phyloP scores from a whole-genome alignment of 2,888 invertebrate genomes.

The Carabus problematicus region DNA sequence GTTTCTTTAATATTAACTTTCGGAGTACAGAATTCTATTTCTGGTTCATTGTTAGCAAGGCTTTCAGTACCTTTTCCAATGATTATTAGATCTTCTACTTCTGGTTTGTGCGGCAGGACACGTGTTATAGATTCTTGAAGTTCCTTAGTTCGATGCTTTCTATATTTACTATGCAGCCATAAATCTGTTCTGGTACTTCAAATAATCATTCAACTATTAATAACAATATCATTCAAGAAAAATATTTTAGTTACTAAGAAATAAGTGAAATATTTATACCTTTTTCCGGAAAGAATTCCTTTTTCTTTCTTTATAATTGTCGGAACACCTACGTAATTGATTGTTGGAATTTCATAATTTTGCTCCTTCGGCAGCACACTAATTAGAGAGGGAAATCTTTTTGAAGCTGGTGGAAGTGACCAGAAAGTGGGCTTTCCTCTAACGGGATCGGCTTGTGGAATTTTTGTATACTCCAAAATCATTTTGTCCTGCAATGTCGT shows the following conservation, averaged over 20 bases:
- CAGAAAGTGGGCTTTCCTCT: constrained; percentile 56
- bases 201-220: background rate
- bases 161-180: constrained; percentile 52
- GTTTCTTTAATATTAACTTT: too few species aligned
- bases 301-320: constrained; percentile 49
- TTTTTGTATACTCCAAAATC: constrained; percentile 51
- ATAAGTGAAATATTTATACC: background rate
- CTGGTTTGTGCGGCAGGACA: constrained; percentile 52
- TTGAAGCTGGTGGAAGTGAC: constrained; percentile 50
- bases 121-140: constrained; percentile 47
- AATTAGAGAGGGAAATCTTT: constrained; percentile 46
- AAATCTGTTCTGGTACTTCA: background rate
- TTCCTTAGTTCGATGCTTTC: constrained; percentile 47
- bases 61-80: constrained; percentile 47
- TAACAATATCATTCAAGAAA: background rate
- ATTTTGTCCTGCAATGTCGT: constrained; percentile 51
- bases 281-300: constrained; percentile 30
- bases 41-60: background rate
- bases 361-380: constrained; percentile 45
- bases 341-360: constrained; percentile 42
- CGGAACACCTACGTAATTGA: constrained; percentile 48
- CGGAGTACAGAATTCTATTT: background rate
- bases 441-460: constrained; percentile 52
- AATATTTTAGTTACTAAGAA: constrained; percentile 1
- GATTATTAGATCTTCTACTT: constrained; percentile 50